Conservation (phyloP, 2,888 invertebrate species). For the Nycteola revayana region DNA sequence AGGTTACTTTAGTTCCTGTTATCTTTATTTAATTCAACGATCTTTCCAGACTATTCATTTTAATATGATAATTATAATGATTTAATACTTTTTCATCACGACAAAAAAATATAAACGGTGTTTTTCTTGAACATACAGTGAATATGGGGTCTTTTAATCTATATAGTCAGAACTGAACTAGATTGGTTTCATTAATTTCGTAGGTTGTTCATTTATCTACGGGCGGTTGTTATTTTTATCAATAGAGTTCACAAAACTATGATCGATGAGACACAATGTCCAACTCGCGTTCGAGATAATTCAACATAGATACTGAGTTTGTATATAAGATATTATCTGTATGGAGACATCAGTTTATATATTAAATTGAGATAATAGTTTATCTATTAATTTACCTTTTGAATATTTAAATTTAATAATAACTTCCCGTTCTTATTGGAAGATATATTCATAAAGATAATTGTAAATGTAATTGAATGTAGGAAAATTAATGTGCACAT, state of each 20-base stretch:
- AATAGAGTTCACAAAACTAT: constrained; percentile 68
- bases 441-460: too few species aligned
- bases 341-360: constrained; percentile 56
- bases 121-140: constrained; percentile 20
- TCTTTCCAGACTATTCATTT: constrained; percentile 12
- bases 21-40: constrained; percentile 8
- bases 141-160: constrained; percentile 13
- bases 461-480: too few species aligned
- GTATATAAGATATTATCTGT: constrained; percentile 55
- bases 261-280: constrained; percentile 62
- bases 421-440: constrained; percentile 30
- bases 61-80: constrained; percentile 29
- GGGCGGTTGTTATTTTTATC: constrained; percentile 60
- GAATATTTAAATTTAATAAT: constrained; percentile 33
- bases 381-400: constrained; percentile 30
- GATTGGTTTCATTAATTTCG: constrained; percentile 16
- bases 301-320: constrained; percentile 57
- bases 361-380: constrained; percentile 35
- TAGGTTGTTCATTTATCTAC: constrained; percentile 34
- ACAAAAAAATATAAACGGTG: constrained; percentile 15
- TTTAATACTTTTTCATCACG: constrained; percentile 2
- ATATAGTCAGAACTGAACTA: constrained; percentile 17
- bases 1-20: constrained; percentile 13
- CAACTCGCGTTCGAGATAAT: constrained; percentile 57
- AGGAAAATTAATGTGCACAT: too few species aligned